Evolutionary conservation across 2,113 vertebrate genomes (phyloP), one percentile per base, ranked within the genome.

Genomic region (Tauraco erythrolophus): DNA sequence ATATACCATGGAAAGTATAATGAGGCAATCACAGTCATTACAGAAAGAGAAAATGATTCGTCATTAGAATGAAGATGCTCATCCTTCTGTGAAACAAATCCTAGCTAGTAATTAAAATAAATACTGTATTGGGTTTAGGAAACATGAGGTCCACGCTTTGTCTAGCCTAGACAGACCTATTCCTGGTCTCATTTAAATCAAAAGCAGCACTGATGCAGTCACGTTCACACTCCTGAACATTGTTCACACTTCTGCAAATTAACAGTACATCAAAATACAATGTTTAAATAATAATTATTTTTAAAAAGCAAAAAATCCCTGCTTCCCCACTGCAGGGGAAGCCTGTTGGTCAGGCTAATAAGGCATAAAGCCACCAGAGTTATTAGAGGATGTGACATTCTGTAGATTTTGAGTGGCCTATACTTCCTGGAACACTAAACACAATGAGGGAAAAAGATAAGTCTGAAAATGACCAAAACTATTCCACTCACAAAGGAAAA

Each of bases 21-120:
- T 64, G 87, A 95, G 51, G 79, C 95, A 96, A 82, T 95, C 86
- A 65, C 70, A 84, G 72, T 81, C 57, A 66, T 92, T 94, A 69
- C 45, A 90, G 91, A 96, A 96, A 91, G 70, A 92, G 91, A 96
- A 96, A 95, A 94, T 94, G 53, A 91, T 90, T 90, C 0, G 3
- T 95, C 88, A 83, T 95, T 96, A 95, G 84, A 84, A 60, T 85
- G 72, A 72, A 90, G 89, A 85, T 95, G 78, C 60, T 95, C 35
- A 39, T 19, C n/a, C 50, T 96, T 79, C 89, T 96, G 84, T 92
- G 88, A 89, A 94, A 81, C 56, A 92, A 91, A 51, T 69, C 57
- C 84, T 65, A 91, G 48, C 45, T 92, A 80, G 83, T 84, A 95
- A 95, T 96, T 96, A 91, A 82, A 88, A 78, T 62, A 90, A 93